Conservation (phyloP, 2,113 vertebrate species). For the Callionymus lyra region DNA sequence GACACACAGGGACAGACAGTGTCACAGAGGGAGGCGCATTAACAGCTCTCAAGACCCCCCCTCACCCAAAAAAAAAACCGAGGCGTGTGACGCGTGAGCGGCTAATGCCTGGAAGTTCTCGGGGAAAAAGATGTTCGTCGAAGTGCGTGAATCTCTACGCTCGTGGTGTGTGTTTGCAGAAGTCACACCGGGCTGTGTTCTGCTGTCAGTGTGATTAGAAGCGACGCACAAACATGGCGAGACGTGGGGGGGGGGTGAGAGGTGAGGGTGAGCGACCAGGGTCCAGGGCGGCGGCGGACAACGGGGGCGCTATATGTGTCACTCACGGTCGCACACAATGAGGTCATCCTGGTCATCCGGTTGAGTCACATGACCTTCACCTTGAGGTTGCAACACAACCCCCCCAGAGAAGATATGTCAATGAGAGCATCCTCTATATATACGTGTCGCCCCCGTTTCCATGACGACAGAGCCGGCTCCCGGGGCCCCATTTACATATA, state of each 20-base stretch:
- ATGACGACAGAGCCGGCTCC: slow-evolving; percentile 35
- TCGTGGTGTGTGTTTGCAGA: slow-evolving; percentile 32
- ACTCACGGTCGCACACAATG: slow-evolving; percentile 11
- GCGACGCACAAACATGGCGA: slow-evolving; percentile 25
- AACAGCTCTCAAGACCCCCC: no score
- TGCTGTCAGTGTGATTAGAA: slow-evolving; percentile 53
- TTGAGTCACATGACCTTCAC: slow-evolving; percentile 23
- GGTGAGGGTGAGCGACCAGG: neutral
- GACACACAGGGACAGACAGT: slow-evolving; percentile 28
- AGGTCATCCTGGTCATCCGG: slow-evolving; percentile 36
- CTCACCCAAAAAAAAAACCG: slow-evolving; percentile 2
- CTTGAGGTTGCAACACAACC: slow-evolving; percentile 32
- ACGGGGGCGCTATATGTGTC: neutral
- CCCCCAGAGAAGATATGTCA: slow-evolving; percentile 16
- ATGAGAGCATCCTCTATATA: slow-evolving; percentile 5
- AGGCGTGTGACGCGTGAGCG: slow-evolving; percentile 3
- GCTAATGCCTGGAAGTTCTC: slow-evolving; percentile 13
- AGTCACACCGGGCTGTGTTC: slow-evolving; percentile 36
- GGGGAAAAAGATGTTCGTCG: slow-evolving; percentile 20
- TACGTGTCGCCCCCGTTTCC: slow-evolving; percentile 38
- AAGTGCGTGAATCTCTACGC: slow-evolving; percentile 42
- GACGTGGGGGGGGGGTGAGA: slow-evolving; percentile 1
- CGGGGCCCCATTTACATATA: slow-evolving; percentile 50
- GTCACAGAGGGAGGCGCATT: slow-evolving; percentile 1
- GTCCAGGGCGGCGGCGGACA: neutral